Evolutionary conservation across 2,113 vertebrate species (phyloP).

Genomic region (Octodon degus): DNA sequence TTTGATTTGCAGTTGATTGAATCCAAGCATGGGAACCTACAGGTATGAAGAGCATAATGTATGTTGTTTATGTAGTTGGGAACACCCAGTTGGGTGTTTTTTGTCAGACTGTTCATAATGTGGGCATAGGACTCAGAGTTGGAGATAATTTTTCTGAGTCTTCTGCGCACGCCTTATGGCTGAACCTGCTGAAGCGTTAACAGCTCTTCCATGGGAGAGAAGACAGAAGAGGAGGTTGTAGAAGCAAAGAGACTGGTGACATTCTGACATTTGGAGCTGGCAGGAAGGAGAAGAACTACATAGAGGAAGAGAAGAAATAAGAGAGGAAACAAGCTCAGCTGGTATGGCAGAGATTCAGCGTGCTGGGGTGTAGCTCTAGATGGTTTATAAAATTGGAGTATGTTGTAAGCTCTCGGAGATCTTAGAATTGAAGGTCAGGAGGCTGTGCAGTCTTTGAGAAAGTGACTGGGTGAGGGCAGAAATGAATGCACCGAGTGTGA

Average conservation of each 20-base stretch:
- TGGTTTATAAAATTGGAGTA: neutral
- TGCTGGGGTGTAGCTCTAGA: neutral
- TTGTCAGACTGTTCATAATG: neutral
- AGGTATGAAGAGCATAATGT: neutral
- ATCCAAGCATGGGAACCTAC: neutral
- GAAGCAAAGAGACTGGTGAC: neutral
- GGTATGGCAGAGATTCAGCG: neutral
- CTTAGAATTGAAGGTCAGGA: neutral
- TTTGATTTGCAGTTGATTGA: neutral
- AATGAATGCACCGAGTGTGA: neutral
- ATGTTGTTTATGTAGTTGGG: neutral
- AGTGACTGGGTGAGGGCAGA: neutral
- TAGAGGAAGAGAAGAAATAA: neutral
- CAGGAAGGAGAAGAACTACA: neutral
- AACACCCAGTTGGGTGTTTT: neutral
- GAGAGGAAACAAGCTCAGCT: neutral
- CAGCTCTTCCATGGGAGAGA: neutral
- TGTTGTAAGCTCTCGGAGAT: neutral
- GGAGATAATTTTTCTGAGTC: neutral
- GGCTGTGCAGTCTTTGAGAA: neutral
- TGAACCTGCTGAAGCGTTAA: neutral
- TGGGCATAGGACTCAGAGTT: neutral
- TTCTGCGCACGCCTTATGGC: neutral
- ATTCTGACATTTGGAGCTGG: neutral
- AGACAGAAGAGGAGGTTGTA: neutral